Conservation (phyloP, 2,113 vertebrate genomes). For the Mesocricetus auratus region DNA sequence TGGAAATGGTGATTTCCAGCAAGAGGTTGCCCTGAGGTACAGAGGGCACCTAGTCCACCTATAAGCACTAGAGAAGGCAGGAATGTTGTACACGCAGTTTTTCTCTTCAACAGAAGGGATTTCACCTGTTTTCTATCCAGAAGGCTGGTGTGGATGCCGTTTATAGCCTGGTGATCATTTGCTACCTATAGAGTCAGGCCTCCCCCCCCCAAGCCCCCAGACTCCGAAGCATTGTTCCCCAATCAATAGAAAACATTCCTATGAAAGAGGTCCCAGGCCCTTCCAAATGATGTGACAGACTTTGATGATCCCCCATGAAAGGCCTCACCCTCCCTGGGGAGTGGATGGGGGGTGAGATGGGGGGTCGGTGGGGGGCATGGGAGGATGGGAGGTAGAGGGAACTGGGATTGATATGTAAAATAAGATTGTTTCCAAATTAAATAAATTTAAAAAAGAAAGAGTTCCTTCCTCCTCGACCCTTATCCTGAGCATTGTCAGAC, state of each 20-base stretch:
- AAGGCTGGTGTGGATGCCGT: not conserved
- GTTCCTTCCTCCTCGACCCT: not conserved
- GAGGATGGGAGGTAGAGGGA: too few relatives aligned
- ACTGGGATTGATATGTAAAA: too few relatives aligned
- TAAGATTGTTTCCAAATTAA: too few relatives aligned
- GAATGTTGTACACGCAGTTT: not conserved
- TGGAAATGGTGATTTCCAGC: not conserved
- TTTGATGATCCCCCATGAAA: too few relatives aligned
- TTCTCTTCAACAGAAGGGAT: not conserved
- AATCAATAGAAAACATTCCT: not conserved
- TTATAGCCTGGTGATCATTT: not conserved
- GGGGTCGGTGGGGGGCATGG: too few relatives aligned
- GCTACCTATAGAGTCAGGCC: not conserved
- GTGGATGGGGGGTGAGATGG: too few relatives aligned
- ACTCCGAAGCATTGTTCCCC: not conserved
- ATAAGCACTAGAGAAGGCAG: not conserved
- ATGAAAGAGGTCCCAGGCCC: not conserved
- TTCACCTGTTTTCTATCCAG: not conserved
- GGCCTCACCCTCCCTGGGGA: too few relatives aligned
- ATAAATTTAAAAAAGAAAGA: too few relatives aligned
- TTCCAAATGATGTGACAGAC: too few relatives aligned
- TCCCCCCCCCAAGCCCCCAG: not conserved
- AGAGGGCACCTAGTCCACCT: not conserved
- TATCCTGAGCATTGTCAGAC: not conserved
- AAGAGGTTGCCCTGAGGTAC: not conserved